A percentile compares a stretch with the other conserved stretches of the same genome.
Evolutionary conservation across 2,888 invertebrate species (phyloP).

Genomic region (Drosophila incognita): DNA sequence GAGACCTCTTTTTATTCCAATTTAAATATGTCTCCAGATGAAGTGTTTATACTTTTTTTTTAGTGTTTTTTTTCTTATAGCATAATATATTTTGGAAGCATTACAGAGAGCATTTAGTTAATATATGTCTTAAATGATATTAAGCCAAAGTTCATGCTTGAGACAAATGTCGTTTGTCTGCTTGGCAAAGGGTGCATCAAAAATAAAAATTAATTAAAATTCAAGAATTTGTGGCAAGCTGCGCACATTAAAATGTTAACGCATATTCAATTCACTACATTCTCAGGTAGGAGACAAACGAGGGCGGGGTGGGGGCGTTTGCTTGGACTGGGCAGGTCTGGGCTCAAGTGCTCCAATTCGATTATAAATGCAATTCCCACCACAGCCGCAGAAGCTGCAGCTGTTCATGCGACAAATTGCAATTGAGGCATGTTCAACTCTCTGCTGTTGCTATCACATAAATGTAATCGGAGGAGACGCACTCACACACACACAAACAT

Average conservation of each 20-base stretch:
- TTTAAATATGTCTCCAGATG: not conserved
- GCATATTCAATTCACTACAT: not conserved
- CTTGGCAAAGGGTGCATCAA: not conserved
- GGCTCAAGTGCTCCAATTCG: constrained; percentile 8
- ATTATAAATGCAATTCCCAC: constrained; percentile 31
- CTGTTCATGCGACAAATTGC: constrained; percentile 62
- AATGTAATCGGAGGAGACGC: constrained; percentile 31
- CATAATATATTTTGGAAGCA: not conserved
- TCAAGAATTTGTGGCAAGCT: too few relatives aligned
- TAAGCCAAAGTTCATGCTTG: not conserved
- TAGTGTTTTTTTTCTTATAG: not conserved
- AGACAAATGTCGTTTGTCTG: not conserved
- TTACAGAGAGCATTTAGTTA: not conserved
- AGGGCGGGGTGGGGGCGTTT: not conserved
- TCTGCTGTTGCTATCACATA: constrained; percentile 18
- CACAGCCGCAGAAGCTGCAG: constrained; percentile 37
- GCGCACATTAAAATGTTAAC: not conserved
- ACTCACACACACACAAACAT: constrained; percentile 8
- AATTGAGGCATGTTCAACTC: constrained; percentile 44
- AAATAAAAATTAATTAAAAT: too few relatives aligned
- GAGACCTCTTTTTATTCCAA: not conserved
- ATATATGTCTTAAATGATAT: not conserved
- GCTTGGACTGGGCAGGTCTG: too few relatives aligned
- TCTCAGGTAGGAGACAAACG: not conserved
- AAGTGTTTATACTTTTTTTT: not conserved